Evolutionary conservation across 1,140 invertebrate species (phyloP), one percentile per base, ranked within the genome.

Genomic region (Neodiprion lecontei): DNA sequence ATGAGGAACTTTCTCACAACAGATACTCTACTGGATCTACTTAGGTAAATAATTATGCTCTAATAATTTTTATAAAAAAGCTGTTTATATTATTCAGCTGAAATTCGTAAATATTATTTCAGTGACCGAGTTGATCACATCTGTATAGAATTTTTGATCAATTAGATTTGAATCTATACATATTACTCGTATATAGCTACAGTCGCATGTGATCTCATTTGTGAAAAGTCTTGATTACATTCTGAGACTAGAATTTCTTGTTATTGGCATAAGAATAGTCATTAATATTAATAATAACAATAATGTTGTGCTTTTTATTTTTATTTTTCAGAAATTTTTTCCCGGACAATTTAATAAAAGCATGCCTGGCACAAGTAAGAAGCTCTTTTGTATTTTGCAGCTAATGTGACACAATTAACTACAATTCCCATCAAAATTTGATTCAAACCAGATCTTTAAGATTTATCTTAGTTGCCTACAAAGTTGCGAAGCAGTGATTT

Each of bases 1-100:
- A 80, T 80, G 9, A 84, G 78, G 67, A 87, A 83, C 73, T 89
- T 91, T 50, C 90, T 91, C 68, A 92, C 93, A 7, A 80, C 91
- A 9, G 94, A 95, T 83, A 92, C 93, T 21, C 89, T 95, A 70
- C 88, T 95, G 78, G 94, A 95, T 86, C 84, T 95, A 28, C 86
- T 94, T 72, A 90, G 93, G 93, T 94, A 85, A 74, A 77, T 77
- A 67, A 12, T 40, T 48, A 68, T 28, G 14, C 9, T 17, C 14
- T 69, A 40, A 40, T 3, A 40, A 40, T 40, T 40, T 40, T 40
- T 1, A 5, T 40, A 40, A 40, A 40, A 40, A 40, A 40, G 28
- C 28, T 40, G 5, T 40, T 40, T 40, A 40, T 40, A 40, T 40
- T 40, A 40, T 40, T 40, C 1, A 40, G 28, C 28, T 40, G 28